Base-by-base conservation (phyloP, 1,140 invertebrate species). In the Neodiprion lecontei region DNA sequence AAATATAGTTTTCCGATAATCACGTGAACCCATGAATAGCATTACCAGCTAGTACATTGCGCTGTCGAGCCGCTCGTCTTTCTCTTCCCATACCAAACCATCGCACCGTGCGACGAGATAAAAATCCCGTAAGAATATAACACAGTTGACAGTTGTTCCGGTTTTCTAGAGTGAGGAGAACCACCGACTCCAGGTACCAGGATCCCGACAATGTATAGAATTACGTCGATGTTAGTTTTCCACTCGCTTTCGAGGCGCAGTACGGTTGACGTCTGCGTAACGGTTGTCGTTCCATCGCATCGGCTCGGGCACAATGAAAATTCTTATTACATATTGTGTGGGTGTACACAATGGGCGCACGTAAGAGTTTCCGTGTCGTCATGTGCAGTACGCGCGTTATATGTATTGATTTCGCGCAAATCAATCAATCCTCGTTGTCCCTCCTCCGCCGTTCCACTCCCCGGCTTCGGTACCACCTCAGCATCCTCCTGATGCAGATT, bases 1-100 rank as follows among this genome's bases (percentile, higher is more conserved):
- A 78, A 79, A 77, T 80, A 78, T 78, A 81, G 77, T 74, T 76
- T 72, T 73, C 71, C 67, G 75, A 79, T 81, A 80, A 81, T 82
- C 74, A 76, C 72, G 66, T 68, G 68, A 61, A 79, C 70, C 76
- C 72, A 77, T 78, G 77, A 78, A 79, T 77, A 75, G 78, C 72
- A 79, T 79, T 79, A 79, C 47, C 14, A 12, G 17, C 67, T 12
- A 61, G 40, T 47, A 23, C 21, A 69, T 23, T 28, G 14, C 12
- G 11, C 67, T 21, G 21, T 69, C 14, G 67, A 21, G 61, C 1
- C 61, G 17, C 61, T 65, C 12, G 61, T 14, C 21, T 11, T 69
- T 8, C 40, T 14, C 12, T 14, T 65, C 3, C 61, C 61, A 65
- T 14, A 40, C 28, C 28, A 68, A 68, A 68, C 67, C 9, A 68